A percentile compares a stretch with the other conserved stretches of the same genome.
These are phyloP conservation scores for Semicossyphus pulcher DNA, from an alignment of 2,113 vertebrate species.

Conservation along the genomic window DNA sequence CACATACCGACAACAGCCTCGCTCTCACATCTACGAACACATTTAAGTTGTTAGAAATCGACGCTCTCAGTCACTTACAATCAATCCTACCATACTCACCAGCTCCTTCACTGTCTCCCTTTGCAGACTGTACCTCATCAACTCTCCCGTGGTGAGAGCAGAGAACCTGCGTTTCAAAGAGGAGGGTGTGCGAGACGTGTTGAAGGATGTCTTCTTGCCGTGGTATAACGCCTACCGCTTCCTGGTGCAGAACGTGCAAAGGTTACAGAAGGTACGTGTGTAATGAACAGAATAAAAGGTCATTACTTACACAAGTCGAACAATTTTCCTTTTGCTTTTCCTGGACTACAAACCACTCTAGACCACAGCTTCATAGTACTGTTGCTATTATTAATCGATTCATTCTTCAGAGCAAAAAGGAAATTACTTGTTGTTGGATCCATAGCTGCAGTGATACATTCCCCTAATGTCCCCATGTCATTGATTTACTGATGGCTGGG, in stretches of 20 bases:
- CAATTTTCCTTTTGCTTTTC: not conserved
- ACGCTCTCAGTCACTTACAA: not conserved
- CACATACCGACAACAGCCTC: not conserved
- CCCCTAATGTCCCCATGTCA: not conserved
- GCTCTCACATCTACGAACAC: not conserved
- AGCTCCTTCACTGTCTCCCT: slow-evolving; percentile 6
- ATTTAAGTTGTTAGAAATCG: not conserved
- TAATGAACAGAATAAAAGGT: slow-evolving; percentile 1
- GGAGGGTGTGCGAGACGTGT: slow-evolving; percentile 93
- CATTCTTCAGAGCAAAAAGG: slow-evolving; percentile 2
- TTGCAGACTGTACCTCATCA: slow-evolving; percentile 94
- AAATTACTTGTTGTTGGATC: not conserved
- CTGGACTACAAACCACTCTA: slow-evolving; percentile 1
- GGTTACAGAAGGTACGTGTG: slow-evolving; percentile 89
- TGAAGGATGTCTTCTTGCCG: slow-evolving; percentile 98
- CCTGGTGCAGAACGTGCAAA: slow-evolving; percentile 92
- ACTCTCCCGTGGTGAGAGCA: slow-evolving; percentile 96
- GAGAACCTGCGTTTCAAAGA: slow-evolving; percentile 98
- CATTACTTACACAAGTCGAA: not conserved
- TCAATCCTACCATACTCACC: slow-evolving; percentile 2
- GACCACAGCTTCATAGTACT: not conserved
- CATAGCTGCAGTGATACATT: slow-evolving; percentile 2
- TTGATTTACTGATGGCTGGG: not conserved
- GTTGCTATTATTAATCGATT: not conserved
- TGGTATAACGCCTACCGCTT: slow-evolving; percentile 99